Conservation (phyloP, 2,113 vertebrate genomes). For the Gobio gobio region DNA sequence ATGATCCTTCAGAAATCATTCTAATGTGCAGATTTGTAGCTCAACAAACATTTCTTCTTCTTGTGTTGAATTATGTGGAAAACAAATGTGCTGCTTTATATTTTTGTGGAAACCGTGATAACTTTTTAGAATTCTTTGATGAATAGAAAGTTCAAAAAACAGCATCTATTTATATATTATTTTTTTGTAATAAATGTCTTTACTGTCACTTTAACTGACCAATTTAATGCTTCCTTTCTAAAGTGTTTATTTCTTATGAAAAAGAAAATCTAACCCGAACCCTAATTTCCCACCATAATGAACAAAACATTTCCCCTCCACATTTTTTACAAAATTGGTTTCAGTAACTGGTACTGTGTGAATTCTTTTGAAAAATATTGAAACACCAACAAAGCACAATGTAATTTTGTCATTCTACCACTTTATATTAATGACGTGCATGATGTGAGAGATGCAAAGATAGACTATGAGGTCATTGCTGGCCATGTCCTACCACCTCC, state of each 20-base stretch:
- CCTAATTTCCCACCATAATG: no score
- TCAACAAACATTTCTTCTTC: background rate
- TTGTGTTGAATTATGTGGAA: background rate
- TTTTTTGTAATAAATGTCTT: background rate
- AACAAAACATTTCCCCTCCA: background rate
- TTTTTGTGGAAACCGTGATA: background rate
- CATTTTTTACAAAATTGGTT: background rate
- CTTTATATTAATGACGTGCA: background rate
- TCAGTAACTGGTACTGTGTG: background rate
- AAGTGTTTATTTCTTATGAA: no score
- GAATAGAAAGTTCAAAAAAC: background rate
- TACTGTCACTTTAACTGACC: background rate
- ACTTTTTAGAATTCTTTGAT: background rate
- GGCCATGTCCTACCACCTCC: background rate
- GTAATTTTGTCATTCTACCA: background rate
- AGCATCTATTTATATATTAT: no score
- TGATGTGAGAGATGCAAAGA: background rate
- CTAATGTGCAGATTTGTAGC: no score
- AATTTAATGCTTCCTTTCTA: no score
- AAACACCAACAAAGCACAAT: background rate
- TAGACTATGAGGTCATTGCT: conserved; percentile 23
- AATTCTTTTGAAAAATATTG: background rate
- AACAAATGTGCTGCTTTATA: background rate
- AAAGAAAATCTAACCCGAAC: no score
- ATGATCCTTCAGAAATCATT: no score